A percentile compares a stretch with the other conserved stretches of the same genome.
These are phyloP conservation scores for Montipora sp. DNA, from an alignment of 64 coral and sea anemone genomes.

Conservation along the genomic window DNA sequence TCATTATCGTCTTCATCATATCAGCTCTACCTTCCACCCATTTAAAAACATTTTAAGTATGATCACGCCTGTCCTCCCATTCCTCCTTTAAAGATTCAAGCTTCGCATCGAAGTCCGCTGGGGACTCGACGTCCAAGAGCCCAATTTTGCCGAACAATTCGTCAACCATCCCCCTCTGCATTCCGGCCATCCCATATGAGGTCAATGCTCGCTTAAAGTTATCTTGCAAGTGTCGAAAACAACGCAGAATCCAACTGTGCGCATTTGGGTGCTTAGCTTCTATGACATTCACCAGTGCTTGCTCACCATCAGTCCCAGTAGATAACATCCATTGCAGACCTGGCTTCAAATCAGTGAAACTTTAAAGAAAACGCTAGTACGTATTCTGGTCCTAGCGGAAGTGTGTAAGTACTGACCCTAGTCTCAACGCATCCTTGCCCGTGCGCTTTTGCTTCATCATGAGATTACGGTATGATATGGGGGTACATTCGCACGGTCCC, in stretches of 20 bases:
- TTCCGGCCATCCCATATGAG: conserved; percentile 8
- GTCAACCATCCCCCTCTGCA: background rate
- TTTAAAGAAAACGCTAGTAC: background rate
- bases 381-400: background rate
- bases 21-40: too few relatives aligned
- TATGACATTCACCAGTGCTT: conserved; percentile 10
- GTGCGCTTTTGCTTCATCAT: conserved; percentile 23
- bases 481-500: conserved; percentile 45
- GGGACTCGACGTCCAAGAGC: conserved; percentile 14
- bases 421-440: background rate
- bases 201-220: conserved; percentile 5
- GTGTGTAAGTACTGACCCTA: conserved; percentile 15
- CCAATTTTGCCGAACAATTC: conserved; percentile 25
- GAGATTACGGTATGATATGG: conserved; percentile 51
- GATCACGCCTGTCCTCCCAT: too few relatives aligned
- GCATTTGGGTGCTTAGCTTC: conserved; percentile 21
- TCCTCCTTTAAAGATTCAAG: background rate
- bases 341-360: conserved; percentile 5
- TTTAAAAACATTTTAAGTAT: too few relatives aligned
- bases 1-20: too few relatives aligned
- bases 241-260: background rate
- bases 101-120: conserved; percentile 19
- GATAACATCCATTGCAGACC: background rate
- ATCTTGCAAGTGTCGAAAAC: conserved; percentile 35
- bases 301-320: background rate